Evolutionary conservation across 1,140 invertebrate genomes (phyloP), one percentile per base, ranked within the genome.

Genomic region (Micrasema minimum): DNA sequence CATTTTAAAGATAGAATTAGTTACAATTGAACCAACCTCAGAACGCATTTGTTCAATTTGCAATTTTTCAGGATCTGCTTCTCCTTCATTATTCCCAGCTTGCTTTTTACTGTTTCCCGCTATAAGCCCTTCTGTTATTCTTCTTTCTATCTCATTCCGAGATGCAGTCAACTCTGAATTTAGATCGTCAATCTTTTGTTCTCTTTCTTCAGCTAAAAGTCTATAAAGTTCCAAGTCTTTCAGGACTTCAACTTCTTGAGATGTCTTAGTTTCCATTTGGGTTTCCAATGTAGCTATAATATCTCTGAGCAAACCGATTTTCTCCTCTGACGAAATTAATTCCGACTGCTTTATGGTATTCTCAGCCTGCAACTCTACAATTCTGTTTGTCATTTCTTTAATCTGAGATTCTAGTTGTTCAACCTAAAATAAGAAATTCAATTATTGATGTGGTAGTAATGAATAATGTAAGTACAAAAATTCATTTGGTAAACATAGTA

Each of bases 241-340:
- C 14, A 82, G 26, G 16, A 83, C 77, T 18, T 83, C 79, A 0
- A 69, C 77, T 74, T 89, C 85, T 31, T 87, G 77, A 2, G 82
- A 76, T 20, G 83, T 78, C 78, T 92, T 91, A 6, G 80, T 79
- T 75, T 91, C 89, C 0, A 94, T 78, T 72, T 93, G 90, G 7
- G 81, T 82, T 76, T 95, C 93, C 31, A 93, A 79, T 69, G 93
- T 91, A 0, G 83, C 79, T 45, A 96, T 92, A 51, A 94, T 91
- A 38, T 95, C 90, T 35, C 92, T 83, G 2, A 93, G 80, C 6
- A 90, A 83, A 67, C 85, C 83, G 16, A 93, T 88, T 78, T 94
- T 93, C 9, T 92, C 90, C 12, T 90, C 83, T 0, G 90, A 87
- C 2, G 87, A 87, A 78, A 91, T 90, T 0, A 91, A 79, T 70